Evolutionary conservation across 2,888 invertebrate genomes (phyloP).

Genomic region (Folsomia candida): DNA sequence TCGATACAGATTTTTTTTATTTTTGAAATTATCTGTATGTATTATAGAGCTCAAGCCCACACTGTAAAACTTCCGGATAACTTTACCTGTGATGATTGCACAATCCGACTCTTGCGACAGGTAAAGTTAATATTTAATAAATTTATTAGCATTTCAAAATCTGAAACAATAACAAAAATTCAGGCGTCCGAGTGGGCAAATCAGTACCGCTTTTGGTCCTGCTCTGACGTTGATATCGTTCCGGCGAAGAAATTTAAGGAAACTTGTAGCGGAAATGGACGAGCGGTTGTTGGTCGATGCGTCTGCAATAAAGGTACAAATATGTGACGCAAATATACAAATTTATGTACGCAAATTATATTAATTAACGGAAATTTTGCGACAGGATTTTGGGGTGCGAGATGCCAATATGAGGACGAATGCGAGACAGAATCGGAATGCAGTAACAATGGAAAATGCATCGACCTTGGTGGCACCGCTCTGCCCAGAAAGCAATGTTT

Average conservation of each 20-base stretch:
- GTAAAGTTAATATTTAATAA: no score
- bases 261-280: conserved; percentile 78
- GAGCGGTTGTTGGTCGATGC: conserved; percentile 68
- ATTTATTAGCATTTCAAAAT: no score
- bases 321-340: conserved; percentile 1
- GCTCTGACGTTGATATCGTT: conserved; percentile 85
- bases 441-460: conserved; percentile 76
- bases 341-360: neutral
- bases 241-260: conserved; percentile 66
- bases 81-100: conserved; percentile 84
- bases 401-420: conserved; percentile 86
- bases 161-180: no score
- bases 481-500: conserved; percentile 75
- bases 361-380: no score
- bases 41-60: conserved; percentile 74
- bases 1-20: no score
- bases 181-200: conserved; percentile 88
- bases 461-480: conserved; percentile 75
- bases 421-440: conserved; percentile 83
- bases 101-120: conserved; percentile 75
- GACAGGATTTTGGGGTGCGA: conserved; percentile 65
- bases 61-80: conserved; percentile 75
- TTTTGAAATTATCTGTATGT: neutral
- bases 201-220: conserved; percentile 89
- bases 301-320: conserved; percentile 46